Evolutionary conservation across 2,888 invertebrate genomes (phyloP).

Genomic region (Sthenelais limicola): DNA sequence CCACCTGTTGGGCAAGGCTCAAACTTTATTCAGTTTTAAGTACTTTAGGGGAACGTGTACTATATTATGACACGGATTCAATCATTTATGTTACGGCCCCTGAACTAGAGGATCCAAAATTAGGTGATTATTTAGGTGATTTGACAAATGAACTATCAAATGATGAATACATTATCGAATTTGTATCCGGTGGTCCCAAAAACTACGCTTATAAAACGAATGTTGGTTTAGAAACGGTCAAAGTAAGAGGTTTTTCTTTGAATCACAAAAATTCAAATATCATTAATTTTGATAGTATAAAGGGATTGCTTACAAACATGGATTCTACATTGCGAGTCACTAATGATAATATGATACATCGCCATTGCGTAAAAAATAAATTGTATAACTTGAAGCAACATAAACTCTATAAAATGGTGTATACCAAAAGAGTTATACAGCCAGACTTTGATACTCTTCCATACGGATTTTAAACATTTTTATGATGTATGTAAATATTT

Average conservation of each 20-base stretch:
- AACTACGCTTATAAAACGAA: constrained; percentile 9
- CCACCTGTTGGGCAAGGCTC: constrained; percentile 65
- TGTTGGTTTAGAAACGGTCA: not conserved
- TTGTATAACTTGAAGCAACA: not conserved
- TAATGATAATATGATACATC: too few species aligned
- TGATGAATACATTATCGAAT: constrained; percentile 55
- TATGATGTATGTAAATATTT: not conserved
- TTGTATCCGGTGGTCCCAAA: constrained; percentile 8
- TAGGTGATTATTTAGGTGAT: constrained; percentile 48
- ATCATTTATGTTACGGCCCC: constrained; percentile 58
- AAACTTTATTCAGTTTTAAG: constrained; percentile 65
- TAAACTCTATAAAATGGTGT: not conserved
- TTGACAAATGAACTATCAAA: constrained; percentile 52
- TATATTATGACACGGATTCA: constrained; percentile 70
- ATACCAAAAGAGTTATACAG: constrained; percentile 15
- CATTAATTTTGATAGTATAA: not conserved
- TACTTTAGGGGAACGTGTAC: constrained; percentile 56
- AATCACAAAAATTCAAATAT: not conserved
- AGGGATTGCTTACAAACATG: too few species aligned
- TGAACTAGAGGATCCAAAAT: constrained; percentile 24
- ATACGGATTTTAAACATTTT: constrained; percentile 2
- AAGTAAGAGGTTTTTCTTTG: constrained; percentile 2
- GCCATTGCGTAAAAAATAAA: too few species aligned
- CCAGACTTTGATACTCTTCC: constrained; percentile 14
- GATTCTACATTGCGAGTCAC: too few species aligned